These are phyloP conservation scores for Amphibalanus amphitrite DNA, from an alignment of 1,140 invertebrate species.

Conservation along the genomic window DNA sequence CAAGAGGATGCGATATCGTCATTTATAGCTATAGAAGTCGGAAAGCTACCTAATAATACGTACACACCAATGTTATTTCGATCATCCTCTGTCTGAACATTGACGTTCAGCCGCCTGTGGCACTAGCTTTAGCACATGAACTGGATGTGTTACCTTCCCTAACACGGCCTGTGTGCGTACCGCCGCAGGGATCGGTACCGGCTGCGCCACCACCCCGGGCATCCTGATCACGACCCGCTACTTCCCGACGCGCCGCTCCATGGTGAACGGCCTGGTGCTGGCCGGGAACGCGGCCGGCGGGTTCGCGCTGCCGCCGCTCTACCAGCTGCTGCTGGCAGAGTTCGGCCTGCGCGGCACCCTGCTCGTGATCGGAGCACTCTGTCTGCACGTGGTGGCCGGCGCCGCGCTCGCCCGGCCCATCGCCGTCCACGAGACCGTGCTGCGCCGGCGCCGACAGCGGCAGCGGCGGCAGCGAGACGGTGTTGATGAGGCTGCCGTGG, in stretches of 20 bases:
- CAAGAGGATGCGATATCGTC: no score
- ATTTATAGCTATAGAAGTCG: no score
- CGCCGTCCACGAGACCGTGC: slow-evolving; percentile 30
- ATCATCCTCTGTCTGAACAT: no score
- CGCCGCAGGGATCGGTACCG: slow-evolving; percentile 51
- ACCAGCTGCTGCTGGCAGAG: slow-evolving; percentile 43
- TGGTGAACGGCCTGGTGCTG: slow-evolving; percentile 76
- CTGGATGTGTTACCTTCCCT: no score
- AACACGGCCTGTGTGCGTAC: no score
- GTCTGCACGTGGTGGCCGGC: slow-evolving; percentile 53
- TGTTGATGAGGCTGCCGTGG: slow-evolving; percentile 42
- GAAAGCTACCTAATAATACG: no score
- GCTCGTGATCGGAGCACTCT: slow-evolving; percentile 51
- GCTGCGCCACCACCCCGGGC: slow-evolving; percentile 59
- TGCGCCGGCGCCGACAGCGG: slow-evolving; percentile 38
- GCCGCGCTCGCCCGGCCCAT: slow-evolving; percentile 45
- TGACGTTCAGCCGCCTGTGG: no score
- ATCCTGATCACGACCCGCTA: slow-evolving; percentile 82
- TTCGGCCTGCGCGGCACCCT: slow-evolving; percentile 54
- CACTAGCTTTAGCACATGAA: no score
- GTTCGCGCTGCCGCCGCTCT: slow-evolving; percentile 58
- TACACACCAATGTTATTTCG: no score
- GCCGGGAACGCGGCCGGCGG: slow-evolving; percentile 71
- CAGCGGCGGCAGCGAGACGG: slow-evolving; percentile 47
- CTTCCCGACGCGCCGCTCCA: slow-evolving; percentile 55